Evolutionary conservation across 2,113 vertebrate genomes (phyloP).

Genomic region (Paedocypris sp.): DNA sequence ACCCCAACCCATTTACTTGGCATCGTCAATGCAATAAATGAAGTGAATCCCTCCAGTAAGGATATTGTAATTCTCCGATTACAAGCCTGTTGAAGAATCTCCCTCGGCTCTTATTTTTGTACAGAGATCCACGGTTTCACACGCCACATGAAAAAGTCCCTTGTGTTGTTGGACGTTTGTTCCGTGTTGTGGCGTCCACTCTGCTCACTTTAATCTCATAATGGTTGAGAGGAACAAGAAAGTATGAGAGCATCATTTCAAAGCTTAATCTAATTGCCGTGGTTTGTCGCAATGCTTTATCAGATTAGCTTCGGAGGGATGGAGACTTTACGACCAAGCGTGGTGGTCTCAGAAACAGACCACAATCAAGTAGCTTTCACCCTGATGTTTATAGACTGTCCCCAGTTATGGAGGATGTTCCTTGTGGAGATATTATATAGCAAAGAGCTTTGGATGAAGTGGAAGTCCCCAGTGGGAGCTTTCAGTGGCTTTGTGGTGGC

Average conservation of each 20-base stretch:
- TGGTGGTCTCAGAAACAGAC: neutral
- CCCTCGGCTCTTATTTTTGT: neutral
- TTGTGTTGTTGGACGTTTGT: too few relatives aligned
- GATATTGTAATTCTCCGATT: neutral
- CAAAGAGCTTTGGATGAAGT: neutral
- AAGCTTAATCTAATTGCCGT: too few relatives aligned
- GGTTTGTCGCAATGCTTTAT: neutral
- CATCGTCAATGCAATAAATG: neutral
- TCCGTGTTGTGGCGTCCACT: too few relatives aligned
- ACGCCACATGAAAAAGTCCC: neutral
- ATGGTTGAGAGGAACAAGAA: too few relatives aligned
- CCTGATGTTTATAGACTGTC: conserved; percentile 20
- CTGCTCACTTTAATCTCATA: too few relatives aligned
- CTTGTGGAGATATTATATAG: conserved; percentile 34
- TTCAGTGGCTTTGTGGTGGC: conserved; percentile 29
- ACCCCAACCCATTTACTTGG: neutral
- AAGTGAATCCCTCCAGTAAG: neutral
- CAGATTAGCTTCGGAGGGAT: neutral
- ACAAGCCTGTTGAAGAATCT: neutral
- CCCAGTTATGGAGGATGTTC: conserved; percentile 4
- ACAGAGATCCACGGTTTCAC: neutral
- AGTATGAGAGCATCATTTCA: too few relatives aligned
- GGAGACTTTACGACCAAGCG: neutral
- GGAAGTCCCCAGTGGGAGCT: conserved; percentile 20
- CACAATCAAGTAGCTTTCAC: neutral